Base-by-base conservation (phyloP, 2,113 vertebrate species). In the Galbula dea region DNA sequence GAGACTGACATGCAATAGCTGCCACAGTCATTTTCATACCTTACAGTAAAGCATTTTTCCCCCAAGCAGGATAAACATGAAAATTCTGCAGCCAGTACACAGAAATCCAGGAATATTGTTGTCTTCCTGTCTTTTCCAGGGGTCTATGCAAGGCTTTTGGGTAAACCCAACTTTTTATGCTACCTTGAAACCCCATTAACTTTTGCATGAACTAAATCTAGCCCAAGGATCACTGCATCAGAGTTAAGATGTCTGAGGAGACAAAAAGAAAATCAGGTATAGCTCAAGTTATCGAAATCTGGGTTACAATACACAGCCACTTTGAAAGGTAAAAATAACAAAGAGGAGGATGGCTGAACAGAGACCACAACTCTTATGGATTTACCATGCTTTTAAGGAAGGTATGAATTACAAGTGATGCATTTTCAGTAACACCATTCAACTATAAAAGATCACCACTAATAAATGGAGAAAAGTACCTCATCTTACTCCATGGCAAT, bases 401-500 rank as follows among this genome's bases (percentile, higher is more conserved):
- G 52, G 39, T 17, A 58, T 41, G 54, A 46, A 89, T 72, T 52
- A 90, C 7, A 11, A 87, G 32, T 11, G 51, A 74, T 67, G 41
- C 46, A 54, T 95, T 96, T 95, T 78, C 88, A 96, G 78, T 95
- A 92, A 89, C 90, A 78, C 21, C 77, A 77, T 69, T 92, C 88
- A 93, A 86, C 88, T 87, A 45, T 34, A 89, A 95, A 96, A 82
- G 26, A 94, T 75, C 78, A 63, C 61, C 87, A 86, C 36, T 57
- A 69, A 88, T 86, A 96, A 89, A 96, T 63, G 24, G 61, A 94
- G 93, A 94, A 89, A 68, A 97, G 83, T 45, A 72, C 72, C 69
- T 75, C 58, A 51, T 69, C 15, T 37, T 92, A 87, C 94, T 93
- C 89, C 80, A 61, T 14, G 39, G 58, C 65, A 69, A 72, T 5